Conservation (phyloP, 1,140 invertebrate species). For the Aradophagus sp. region DNA sequence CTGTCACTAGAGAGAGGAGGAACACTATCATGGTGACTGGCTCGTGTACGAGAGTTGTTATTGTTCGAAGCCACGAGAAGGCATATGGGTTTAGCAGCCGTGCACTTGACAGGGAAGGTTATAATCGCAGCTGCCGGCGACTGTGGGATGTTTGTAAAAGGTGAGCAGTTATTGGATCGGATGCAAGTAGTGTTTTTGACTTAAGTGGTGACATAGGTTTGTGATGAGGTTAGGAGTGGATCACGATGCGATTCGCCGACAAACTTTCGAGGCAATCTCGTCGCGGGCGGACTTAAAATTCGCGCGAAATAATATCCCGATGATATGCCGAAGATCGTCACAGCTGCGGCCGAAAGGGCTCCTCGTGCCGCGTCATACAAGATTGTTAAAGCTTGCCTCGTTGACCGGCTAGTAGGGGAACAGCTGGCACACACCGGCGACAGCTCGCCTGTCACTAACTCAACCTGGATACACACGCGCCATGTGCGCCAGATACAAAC, state of each 20-base stretch:
- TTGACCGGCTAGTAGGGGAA: constrained; percentile 67
- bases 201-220: too few relatives aligned
- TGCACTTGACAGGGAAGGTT: too few relatives aligned
- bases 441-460: constrained; percentile 73
- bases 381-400: constrained; percentile 69
- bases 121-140: too few relatives aligned
- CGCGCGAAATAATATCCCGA: constrained; percentile 71
- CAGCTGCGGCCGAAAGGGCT: constrained; percentile 66
- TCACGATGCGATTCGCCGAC: constrained; percentile 4
- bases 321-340: constrained; percentile 71
- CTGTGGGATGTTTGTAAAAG: too few relatives aligned
- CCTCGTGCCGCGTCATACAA: constrained; percentile 68
- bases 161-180: too few relatives aligned
- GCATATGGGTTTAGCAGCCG: too few relatives aligned
- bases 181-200: too few relatives aligned
- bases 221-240: constrained; percentile 12
- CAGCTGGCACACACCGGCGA: constrained; percentile 73
- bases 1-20: too few relatives aligned
- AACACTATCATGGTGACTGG: too few relatives aligned
- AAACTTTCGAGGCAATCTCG: constrained; percentile 9
- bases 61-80: too few relatives aligned
- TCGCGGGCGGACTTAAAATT: constrained; percentile 63
- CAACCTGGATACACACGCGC: constrained; percentile 72
- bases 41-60: too few relatives aligned
- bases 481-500: constrained; percentile 73